A percentile compares a stretch with the other conserved stretches of the same genome.
Evolutionary conservation across 2,797 vertebrate genomes (phyloP).

Genomic region (Heteromormyrus szaboi): DNA sequence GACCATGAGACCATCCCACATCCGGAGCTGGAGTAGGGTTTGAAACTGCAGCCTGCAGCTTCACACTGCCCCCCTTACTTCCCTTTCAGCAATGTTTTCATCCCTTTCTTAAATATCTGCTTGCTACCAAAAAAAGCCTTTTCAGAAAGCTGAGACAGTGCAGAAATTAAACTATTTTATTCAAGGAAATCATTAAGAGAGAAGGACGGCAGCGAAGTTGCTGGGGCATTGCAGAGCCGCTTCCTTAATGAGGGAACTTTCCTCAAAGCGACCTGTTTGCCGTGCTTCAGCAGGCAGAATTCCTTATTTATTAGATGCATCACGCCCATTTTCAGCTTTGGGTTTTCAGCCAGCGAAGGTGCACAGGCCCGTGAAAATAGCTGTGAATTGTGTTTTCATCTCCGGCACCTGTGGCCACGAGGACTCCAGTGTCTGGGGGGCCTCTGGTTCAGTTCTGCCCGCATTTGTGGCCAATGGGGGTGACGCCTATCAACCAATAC

Average conservation of each 20-base stretch:
- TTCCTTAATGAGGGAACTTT: not conserved
- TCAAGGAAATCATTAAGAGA: not conserved
- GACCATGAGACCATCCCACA: not conserved
- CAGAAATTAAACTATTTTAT: not conserved
- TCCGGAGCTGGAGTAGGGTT: not conserved
- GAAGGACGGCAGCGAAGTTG: not conserved
- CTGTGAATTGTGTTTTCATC: slow-evolving; percentile 11
- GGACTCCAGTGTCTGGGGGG: not conserved
- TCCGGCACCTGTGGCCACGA: slow-evolving; percentile 6
- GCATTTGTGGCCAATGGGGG: not conserved
- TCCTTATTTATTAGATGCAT: not conserved
- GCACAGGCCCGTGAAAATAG: slow-evolving; percentile 3
- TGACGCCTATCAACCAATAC: not conserved
- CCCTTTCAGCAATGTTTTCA: not conserved
- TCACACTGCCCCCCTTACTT: not conserved
- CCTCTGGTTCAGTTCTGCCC: not conserved
- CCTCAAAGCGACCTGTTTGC: not conserved
- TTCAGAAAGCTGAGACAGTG: not conserved
- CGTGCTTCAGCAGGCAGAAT: not conserved
- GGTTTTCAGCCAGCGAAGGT: not conserved
- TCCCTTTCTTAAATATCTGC: not conserved
- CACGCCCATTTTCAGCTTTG: not conserved
- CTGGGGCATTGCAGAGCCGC: not conserved
- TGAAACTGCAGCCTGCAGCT: not conserved
- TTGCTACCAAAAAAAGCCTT: not conserved